These are phyloP conservation scores for Lumbricus terrestris DNA, from an alignment of 2,888 invertebrate species.

Conservation along the genomic window DNA sequence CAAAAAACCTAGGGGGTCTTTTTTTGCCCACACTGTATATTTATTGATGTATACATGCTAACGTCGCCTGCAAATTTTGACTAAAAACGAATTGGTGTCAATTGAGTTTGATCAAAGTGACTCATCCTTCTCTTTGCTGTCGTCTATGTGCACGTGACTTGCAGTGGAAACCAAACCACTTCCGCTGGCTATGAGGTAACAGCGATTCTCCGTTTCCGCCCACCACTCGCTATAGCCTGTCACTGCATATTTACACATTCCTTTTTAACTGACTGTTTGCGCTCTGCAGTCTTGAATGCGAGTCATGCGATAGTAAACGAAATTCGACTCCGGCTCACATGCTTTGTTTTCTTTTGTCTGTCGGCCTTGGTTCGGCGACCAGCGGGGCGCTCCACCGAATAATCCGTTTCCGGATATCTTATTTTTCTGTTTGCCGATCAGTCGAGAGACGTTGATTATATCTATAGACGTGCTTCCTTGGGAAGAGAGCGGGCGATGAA, in stretches of 20 bases:
- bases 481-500: neutral
- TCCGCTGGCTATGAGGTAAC: neutral
- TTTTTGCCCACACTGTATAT: too few species aligned
- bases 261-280: too few species aligned
- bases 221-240: neutral
- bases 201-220: neutral
- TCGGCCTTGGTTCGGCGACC: neutral
- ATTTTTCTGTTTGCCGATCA: conserved; percentile 3
- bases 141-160: neutral
- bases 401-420: neutral
- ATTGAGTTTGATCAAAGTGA: neutral
- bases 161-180: neutral
- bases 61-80: neutral
- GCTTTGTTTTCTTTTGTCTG: neutral
- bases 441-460: neutral
- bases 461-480: neutral
- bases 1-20: too few species aligned
- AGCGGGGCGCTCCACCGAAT: conserved; percentile 3
- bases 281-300: neutral
- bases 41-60: neutral
- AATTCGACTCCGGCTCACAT: neutral
- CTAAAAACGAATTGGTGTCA: neutral
- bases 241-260: neutral
- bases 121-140: neutral
- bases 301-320: neutral